Percentiles rank a stretch among this genome's conserved stretches.
These are phyloP conservation scores for Chiropotes sagulatus DNA, from an alignment of 2,797 vertebrate species.

Conservation along the genomic window DNA sequence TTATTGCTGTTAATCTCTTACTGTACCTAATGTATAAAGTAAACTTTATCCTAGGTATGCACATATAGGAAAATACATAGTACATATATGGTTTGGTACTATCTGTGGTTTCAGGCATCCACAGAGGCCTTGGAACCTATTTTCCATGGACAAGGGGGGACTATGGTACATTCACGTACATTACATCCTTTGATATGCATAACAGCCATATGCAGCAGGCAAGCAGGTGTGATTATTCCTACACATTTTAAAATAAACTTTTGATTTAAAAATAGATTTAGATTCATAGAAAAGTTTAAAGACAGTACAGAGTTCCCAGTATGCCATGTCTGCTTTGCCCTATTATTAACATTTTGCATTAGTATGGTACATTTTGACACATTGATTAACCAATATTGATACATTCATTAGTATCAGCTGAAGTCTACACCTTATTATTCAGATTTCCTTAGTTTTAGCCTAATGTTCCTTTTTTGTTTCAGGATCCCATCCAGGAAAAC, in stretches of 20 bases:
- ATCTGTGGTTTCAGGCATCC: not conserved
- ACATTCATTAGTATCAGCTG: not conserved
- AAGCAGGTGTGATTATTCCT: not conserved
- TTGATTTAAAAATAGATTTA: not conserved
- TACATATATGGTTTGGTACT: not conserved
- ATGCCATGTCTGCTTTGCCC: not conserved
- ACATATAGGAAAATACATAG: not conserved
- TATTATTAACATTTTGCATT: not conserved
- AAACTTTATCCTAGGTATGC: not conserved
- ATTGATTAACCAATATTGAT: not conserved
- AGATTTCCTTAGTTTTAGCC: not conserved
- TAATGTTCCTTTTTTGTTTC: not conserved
- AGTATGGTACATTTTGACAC: not conserved
- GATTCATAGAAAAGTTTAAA: not conserved
- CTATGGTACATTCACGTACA: not conserved
- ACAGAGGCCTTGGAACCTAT: not conserved
- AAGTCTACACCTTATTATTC: not conserved
- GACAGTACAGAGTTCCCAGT: not conserved
- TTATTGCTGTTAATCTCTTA: not conserved
- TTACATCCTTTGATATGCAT: not conserved
- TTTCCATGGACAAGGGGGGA: not conserved
- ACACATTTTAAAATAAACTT: not conserved
- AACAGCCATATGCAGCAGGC: not conserved
- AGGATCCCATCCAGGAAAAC: not conserved
- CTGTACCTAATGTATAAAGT: not conserved